These are phyloP conservation scores for Cataglyphis rosenhaueri DNA, from an alignment of 2,888 invertebrate species.

Conservation along the genomic window DNA sequence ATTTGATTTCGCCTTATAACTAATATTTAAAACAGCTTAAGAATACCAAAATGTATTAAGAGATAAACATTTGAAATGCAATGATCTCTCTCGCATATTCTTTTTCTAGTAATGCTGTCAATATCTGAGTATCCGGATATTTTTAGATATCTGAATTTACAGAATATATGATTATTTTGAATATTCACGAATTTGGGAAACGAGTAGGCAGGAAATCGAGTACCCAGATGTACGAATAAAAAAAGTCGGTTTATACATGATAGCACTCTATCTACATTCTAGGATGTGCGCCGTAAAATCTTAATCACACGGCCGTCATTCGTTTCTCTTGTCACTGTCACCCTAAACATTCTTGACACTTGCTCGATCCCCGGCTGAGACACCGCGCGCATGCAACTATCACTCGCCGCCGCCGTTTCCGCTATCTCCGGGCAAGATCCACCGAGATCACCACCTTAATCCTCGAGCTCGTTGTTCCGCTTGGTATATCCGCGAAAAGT, in stretches of 20 bases:
- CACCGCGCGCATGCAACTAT: constrained; percentile 65
- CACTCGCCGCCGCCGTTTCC: constrained; percentile 54
- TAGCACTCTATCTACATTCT: not conserved
- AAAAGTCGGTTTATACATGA: not conserved
- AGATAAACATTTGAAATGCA: not conserved
- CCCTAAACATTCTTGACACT: constrained; percentile 52
- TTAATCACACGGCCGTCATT: constrained; percentile 29
- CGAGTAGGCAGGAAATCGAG: not conserved
- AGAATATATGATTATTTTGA: not conserved
- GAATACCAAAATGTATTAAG: not conserved
- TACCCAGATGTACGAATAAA: not conserved
- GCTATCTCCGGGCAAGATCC: constrained; percentile 15
- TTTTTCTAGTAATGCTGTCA: not conserved
- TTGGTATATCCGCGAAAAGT: constrained; percentile 55
- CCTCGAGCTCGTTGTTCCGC: constrained; percentile 34
- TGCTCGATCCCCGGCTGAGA: not conserved
- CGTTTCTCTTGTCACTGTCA: constrained; percentile 53
- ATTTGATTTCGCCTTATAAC: not conserved
- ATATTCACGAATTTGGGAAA: not conserved
- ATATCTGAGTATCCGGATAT: not conserved
- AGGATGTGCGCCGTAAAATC: not conserved
- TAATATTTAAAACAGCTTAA: not conserved
- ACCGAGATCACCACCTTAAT: constrained; percentile 40
- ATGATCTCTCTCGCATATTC: not conserved
- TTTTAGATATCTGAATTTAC: not conserved